Conservation (phyloP, 2,888 invertebrate species). For the Erannis defoliaria region DNA sequence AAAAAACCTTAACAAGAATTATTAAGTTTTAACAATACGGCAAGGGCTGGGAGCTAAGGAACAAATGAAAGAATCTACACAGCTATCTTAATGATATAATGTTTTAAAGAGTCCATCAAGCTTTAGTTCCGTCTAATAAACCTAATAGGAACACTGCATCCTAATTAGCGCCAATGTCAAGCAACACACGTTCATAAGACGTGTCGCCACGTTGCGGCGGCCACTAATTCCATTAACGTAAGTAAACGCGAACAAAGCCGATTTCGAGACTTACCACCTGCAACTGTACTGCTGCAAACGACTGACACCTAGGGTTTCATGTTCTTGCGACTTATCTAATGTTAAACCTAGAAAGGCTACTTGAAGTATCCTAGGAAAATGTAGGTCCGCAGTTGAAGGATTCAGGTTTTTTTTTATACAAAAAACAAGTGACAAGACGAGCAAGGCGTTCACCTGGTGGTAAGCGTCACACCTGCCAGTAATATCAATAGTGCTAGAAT, state of each 20-base stretch:
- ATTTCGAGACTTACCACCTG: conserved; percentile 67
- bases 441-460: too few species aligned
- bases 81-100: too few species aligned
- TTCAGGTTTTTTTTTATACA: too few species aligned
- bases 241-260: conserved; percentile 75
- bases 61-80: too few species aligned
- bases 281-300: conserved; percentile 54
- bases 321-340: conserved; percentile 55
- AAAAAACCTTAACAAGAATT: too few species aligned
- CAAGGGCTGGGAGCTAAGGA: too few species aligned
- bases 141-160: conserved; percentile 15
- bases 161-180: conserved; percentile 28
- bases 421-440: too few species aligned
- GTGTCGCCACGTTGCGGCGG: conserved; percentile 47
- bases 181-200: conserved; percentile 30
- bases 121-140: neutral
- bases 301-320: conserved; percentile 79
- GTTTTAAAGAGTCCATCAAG: too few species aligned
- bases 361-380: conserved; percentile 11
- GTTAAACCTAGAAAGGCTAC: conserved; percentile 36
- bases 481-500: too few species aligned
- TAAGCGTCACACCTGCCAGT: too few species aligned
- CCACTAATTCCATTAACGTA: conserved; percentile 75
- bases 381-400: neutral
- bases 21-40: too few species aligned